Percentiles rank a stretch among this genome's conserved stretches.
Evolutionary conservation across 2,113 vertebrate species (phyloP).

Genomic region (Calypte anna): DNA sequence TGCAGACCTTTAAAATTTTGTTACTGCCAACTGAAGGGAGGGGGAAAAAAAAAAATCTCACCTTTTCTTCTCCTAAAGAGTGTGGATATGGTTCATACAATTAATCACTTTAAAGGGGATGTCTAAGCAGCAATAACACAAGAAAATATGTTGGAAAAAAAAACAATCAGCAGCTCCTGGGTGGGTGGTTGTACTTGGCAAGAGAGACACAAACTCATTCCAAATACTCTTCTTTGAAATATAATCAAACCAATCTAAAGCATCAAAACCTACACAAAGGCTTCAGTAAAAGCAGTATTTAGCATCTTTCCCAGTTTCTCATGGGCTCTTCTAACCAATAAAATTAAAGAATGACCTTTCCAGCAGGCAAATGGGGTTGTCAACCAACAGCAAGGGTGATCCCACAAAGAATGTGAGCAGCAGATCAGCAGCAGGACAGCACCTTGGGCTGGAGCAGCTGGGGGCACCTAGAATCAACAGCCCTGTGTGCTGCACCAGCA

Average conservation of each 20-base stretch:
- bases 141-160: neutral
- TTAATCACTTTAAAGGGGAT: neutral
- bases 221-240: neutral
- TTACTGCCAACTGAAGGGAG: neutral
- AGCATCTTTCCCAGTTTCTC: neutral
- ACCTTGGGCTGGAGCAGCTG: neutral
- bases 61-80: neutral
- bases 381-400: neutral
- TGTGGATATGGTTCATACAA: neutral
- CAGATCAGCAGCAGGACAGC: neutral
- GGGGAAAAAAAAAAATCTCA: accelerated
- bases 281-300: neutral
- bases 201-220: neutral
- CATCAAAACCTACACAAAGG: neutral
- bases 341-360: neutral
- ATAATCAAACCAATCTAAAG: neutral
- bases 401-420: accelerated
- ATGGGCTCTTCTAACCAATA: neutral
- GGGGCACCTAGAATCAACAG: neutral
- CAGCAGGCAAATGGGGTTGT: neutral
- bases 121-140: neutral
- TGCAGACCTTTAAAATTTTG: neutral
- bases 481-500: neutral
- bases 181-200: neutral
- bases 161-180: neutral